phyloP scores from a whole-genome alignment of 2,113 vertebrate species.

The Ophthalmolycus amberensis region DNA sequence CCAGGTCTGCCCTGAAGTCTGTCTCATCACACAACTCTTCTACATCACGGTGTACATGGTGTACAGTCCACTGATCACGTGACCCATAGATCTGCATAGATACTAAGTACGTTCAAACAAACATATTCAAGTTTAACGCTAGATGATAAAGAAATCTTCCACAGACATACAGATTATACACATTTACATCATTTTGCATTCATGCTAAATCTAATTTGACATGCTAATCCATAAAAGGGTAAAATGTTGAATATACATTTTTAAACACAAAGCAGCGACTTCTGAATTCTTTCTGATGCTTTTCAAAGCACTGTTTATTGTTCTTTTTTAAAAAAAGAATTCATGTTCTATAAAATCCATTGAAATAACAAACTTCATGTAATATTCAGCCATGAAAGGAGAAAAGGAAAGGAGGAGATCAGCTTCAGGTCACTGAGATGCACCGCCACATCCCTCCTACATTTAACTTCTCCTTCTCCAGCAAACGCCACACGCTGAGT shows the following conservation, averaged over 20 bases:
- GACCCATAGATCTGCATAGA: not conserved
- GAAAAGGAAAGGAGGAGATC: slow-evolving; percentile 10
- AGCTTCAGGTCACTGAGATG: slow-evolving; percentile 17
- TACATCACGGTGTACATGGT: not conserved
- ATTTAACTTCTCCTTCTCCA: slow-evolving; percentile 28
- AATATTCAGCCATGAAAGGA: not conserved
- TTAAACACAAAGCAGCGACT: not conserved
- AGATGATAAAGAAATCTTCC: too few relatives aligned
- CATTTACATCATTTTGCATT: not conserved
- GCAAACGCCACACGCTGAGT: slow-evolving; percentile 49
- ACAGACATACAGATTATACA: not conserved
- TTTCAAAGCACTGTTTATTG: not conserved
- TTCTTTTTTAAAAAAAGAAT: not conserved
- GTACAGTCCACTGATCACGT: too few relatives aligned
- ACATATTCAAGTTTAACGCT: too few relatives aligned
- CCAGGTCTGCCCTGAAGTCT: not conserved
- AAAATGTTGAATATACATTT: not conserved
- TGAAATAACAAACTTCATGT: slow-evolving; percentile 1
- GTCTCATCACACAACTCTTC: not conserved
- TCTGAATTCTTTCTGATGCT: too few relatives aligned
- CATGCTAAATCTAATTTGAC: not conserved
- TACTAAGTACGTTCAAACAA: too few relatives aligned
- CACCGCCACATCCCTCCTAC: not conserved
- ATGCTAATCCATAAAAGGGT: not conserved
- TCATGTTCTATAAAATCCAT: not conserved